Evolutionary conservation across 2,113 vertebrate species (phyloP).

Genomic region (Anolis sagrei): DNA sequence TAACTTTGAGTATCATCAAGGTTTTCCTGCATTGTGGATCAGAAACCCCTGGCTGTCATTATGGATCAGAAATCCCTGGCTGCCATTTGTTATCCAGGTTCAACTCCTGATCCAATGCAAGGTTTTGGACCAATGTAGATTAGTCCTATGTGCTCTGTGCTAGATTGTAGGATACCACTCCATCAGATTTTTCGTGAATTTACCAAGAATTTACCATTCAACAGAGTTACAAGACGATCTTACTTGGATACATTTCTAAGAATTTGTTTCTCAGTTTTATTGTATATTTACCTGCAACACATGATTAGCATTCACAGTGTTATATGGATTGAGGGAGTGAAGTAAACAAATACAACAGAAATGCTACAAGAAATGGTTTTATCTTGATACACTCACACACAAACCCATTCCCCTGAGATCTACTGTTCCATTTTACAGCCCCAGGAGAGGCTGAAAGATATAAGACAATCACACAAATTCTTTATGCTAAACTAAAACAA

Average conservation of each 20-base stretch:
- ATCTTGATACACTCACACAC: accelerated
- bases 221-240: neutral
- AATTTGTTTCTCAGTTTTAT: neutral
- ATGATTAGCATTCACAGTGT: neutral
- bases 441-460: neutral
- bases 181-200: neutral
- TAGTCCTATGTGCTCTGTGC: no score
- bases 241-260: neutral
- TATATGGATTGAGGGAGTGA: neutral
- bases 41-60: no score
- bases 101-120: no score
- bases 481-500: constrained; percentile 11
- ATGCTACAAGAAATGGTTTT: neutral
- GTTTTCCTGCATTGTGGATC: no score
- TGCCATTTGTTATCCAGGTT: no score
- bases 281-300: neutral
- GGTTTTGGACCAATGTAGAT: no score
- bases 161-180: neutral
- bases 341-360: neutral
- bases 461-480: neutral
- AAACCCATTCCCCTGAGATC: neutral
- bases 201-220: neutral
- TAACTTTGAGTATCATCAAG: no score
- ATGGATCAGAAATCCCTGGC: no score
- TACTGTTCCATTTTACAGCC: constrained; percentile 31